Conservation (phyloP, 2,888 invertebrate genomes). For the Leucoma salicis region DNA sequence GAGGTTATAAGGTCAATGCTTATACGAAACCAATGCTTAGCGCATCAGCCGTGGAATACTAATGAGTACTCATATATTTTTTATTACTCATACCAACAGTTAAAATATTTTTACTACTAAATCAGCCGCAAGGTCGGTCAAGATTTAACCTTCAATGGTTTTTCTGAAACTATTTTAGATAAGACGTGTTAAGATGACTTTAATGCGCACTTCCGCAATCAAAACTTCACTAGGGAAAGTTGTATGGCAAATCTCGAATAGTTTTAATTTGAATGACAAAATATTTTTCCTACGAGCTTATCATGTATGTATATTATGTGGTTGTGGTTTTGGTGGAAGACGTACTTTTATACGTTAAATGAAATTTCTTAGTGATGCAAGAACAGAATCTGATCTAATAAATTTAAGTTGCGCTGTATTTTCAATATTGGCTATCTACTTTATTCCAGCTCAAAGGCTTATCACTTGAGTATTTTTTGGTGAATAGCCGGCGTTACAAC, state of each 20-base stretch:
- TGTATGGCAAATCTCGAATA: slow-evolving; percentile 60
- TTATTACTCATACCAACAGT: slow-evolving; percentile 32
- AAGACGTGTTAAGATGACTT: slow-evolving; percentile 13
- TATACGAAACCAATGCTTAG: slow-evolving; percentile 31
- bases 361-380: too few species aligned
- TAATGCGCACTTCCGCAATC: slow-evolving; percentile 35
- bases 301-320: too few species aligned
- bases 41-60: slow-evolving; percentile 28
- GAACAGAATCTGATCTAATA: too few species aligned
- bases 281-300: slow-evolving; percentile 32
- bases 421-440: too few species aligned
- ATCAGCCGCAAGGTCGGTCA: slow-evolving; percentile 40
- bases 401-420: not conserved
- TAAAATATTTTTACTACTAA: slow-evolving; percentile 41
- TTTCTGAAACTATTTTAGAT: slow-evolving; percentile 26
- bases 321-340: too few species aligned
- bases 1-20: slow-evolving; percentile 34
- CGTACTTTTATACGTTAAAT: too few species aligned
- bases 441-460: too few species aligned
- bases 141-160: slow-evolving; percentile 32
- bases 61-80: slow-evolving; percentile 27
- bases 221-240: slow-evolving; percentile 59
- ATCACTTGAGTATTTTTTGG: too few species aligned
- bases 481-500: not conserved
- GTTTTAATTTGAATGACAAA: slow-evolving; percentile 33